Base-by-base conservation (phyloP, 2,888 invertebrate species). In the Pocota personata region DNA sequence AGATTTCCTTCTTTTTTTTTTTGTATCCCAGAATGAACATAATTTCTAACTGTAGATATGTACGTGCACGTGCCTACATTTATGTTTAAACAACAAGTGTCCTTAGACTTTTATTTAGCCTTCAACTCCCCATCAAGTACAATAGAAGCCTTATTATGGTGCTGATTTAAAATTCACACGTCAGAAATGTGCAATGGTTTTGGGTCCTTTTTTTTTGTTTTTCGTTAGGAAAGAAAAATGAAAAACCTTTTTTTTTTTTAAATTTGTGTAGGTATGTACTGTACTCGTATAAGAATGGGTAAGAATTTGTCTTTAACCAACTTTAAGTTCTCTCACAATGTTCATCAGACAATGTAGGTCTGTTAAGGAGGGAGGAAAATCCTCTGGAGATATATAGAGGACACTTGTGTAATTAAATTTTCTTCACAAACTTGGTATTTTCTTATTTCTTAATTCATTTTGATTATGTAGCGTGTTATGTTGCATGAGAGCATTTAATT, bases 41-140 rank as follows among this genome's bases (percentile, higher is more conserved):
- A 40, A 60, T 60, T 60, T 60, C 24, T 24, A 14, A 40, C 40
- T 48, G 46, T 46, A 19, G 8, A 46, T 46, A 46, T 19, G 3
- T 19, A 46, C 46, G 3, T 19, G 3, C 8, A 66, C 16, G 19
- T 12, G n/a, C n/a, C n/a, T n/a, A 55, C 19, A 46, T 48, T 35
- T 66, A 27, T 10, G 30, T 77, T 69, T 43, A n/a, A 55, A 71
- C 78, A 78, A 71, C 78, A 78, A 78, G 78, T 78, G 71, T 78
- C 71, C 71, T 78, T 62, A 62, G 60, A 69, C 50, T 24, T 43
- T 35, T 60, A 21, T 48, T 69, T 60, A 78, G 60, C 77, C 69
- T 78, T 78, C 77, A 69, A 77, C 77, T 77, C 21, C 50, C 0
- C 50, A 57, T 24, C 35, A 35, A 48, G 55, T 32, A 76, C 35